Percentiles rank a stretch among this genome's conserved stretches.
These are phyloP conservation scores for Thermophis baileyi DNA, from an alignment of 2,113 vertebrate genomes.

Conservation along the genomic window DNA sequence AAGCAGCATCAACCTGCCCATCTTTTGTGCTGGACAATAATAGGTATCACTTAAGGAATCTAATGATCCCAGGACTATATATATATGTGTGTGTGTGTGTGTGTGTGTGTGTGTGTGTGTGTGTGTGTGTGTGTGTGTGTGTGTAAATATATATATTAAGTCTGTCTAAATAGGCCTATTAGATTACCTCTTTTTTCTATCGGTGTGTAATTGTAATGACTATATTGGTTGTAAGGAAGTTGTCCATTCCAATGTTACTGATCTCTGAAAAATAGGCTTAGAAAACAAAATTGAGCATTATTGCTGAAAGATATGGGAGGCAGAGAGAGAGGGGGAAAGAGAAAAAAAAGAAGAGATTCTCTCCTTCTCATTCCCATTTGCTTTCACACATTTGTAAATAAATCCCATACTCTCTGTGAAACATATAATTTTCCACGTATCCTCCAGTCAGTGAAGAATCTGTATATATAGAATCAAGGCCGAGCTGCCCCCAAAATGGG, in stretches of 20 bases:
- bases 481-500: slow-evolving; percentile 35
- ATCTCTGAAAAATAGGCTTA: slow-evolving; percentile 8
- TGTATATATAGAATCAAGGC: slow-evolving; percentile 12
- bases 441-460: slow-evolving; percentile 30
- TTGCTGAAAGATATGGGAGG: background rate
- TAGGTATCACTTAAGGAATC: slow-evolving; percentile 5
- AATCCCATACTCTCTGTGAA: background rate
- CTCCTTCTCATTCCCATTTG: background rate
- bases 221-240: background rate
- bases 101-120: no score
- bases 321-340: background rate
- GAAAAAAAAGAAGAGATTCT: background rate
- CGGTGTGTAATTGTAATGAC: slow-evolving; percentile 12
- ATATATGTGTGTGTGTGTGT: no score
- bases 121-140: no score
- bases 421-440: slow-evolving; percentile 26
- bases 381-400: slow-evolving; percentile 26
- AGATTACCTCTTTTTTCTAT: background rate
- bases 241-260: slow-evolving; percentile 3
- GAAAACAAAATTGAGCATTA: background rate
- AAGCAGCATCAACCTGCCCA: background rate
- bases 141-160: no score
- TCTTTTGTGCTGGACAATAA: background rate
- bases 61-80: background rate
- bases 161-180: background rate